phyloP scores from a whole-genome alignment of 2,797 vertebrate species.

The Lacerta bilineata region DNA sequence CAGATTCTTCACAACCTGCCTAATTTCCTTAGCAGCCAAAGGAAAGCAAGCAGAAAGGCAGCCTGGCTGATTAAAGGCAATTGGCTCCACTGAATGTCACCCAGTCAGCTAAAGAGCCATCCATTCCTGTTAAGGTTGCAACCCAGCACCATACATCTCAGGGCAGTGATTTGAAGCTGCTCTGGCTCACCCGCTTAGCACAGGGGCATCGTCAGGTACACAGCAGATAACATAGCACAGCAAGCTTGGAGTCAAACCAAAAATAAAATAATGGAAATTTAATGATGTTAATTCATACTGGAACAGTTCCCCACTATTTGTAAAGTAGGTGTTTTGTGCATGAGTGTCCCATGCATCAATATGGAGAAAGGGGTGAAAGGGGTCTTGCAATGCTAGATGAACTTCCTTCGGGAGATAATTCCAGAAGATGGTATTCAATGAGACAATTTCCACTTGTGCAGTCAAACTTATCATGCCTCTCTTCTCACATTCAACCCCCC shows the following conservation, averaged over 20 bases:
- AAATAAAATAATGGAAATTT: neutral
- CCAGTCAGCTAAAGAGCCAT: neutral
- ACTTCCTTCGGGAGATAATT: too few relatives aligned
- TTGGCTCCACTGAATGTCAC: neutral
- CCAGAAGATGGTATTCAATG: too few relatives aligned
- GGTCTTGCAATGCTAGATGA: too few relatives aligned
- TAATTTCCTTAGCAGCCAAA: slow-evolving; percentile 73
- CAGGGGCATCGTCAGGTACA: neutral
- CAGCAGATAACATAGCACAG: too few relatives aligned
- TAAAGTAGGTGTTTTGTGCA: neutral
- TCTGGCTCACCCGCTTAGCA: neutral
- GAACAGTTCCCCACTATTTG: neutral
- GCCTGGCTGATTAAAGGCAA: slow-evolving; percentile 49
- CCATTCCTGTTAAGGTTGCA: neutral
- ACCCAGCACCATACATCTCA: neutral
- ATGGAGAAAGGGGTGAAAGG: neutral
- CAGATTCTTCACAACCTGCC: slow-evolving; percentile 76
- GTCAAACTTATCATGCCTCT: too few relatives aligned
- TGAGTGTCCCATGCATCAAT: neutral
- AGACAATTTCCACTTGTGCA: too few relatives aligned
- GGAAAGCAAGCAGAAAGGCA: slow-evolving; percentile 63
- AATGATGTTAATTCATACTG: neutral
- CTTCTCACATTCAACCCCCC: too few relatives aligned
- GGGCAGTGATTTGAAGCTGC: neutral
- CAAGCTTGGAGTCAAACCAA: neutral